phyloP scores from a whole-genome alignment of 2,113 vertebrate species.

The Leptobrachium leishanense region DNA sequence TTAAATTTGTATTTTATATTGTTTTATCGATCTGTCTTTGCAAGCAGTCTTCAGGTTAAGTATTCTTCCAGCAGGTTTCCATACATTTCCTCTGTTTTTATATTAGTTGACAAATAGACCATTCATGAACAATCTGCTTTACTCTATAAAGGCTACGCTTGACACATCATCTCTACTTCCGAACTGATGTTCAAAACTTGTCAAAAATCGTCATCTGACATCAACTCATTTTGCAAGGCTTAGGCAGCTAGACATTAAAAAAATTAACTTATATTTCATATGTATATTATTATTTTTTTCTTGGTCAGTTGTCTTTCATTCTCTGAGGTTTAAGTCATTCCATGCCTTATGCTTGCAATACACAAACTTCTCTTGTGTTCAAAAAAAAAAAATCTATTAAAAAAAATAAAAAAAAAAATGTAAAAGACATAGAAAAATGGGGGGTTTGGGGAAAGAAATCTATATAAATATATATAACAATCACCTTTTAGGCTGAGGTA shows the following conservation, averaged over 20 bases:
- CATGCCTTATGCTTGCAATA: slow-evolving; percentile 98
- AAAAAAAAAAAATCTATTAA: slow-evolving; percentile 46
- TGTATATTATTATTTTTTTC: slow-evolving; percentile 75
- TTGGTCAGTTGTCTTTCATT: slow-evolving; percentile 93
- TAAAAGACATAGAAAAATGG: slow-evolving; percentile 71
- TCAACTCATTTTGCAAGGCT: slow-evolving; percentile 89
- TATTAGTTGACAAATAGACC: slow-evolving; percentile 93
- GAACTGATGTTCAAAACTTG: slow-evolving; percentile 82
- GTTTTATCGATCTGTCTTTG: slow-evolving; percentile 94
- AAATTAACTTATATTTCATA: slow-evolving; percentile 95
- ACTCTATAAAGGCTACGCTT: slow-evolving; percentile 92
- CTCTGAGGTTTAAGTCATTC: slow-evolving; percentile 98
- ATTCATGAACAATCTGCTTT: slow-evolving; percentile 84
- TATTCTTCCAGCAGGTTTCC: slow-evolving; percentile 92
- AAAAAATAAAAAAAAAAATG: slow-evolving; percentile 4
- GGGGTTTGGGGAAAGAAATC: background rate
- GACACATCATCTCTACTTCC: slow-evolving; percentile 88
- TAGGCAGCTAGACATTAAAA: slow-evolving; percentile 98
- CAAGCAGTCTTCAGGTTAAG: slow-evolving; percentile 97
- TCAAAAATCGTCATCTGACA: slow-evolving; percentile 77
- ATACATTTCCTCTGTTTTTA: slow-evolving; percentile 93
- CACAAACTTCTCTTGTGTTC: slow-evolving; percentile 75
- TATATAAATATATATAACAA: slow-evolving; percentile 60
- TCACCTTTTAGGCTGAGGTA: slow-evolving; percentile 86
- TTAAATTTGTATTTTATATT: slow-evolving; percentile 99